A percentile compares a stretch with the other conserved stretches of the same genome.
Evolutionary conservation across 2,888 invertebrate genomes (phyloP).

Genomic region (Listrodromus nycthemerus): DNA sequence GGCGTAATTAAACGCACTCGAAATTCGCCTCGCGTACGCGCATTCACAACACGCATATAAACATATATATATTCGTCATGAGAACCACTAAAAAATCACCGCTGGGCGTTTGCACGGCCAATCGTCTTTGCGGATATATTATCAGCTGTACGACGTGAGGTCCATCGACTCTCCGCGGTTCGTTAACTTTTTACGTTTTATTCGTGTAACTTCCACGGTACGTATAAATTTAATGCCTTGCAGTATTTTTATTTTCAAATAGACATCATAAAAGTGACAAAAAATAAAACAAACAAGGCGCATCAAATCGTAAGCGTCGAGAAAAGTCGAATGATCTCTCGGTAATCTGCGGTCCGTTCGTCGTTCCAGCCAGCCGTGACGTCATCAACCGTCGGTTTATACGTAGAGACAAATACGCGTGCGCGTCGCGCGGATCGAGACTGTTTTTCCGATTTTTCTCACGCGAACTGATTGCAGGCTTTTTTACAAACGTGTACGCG

Average conservation of each 20-base stretch:
- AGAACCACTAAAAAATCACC: not conserved
- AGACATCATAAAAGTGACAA: not conserved
- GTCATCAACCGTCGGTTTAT: not conserved
- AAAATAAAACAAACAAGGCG: not conserved
- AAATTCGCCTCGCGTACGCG: not conserved
- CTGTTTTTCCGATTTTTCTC: not conserved
- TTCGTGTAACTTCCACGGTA: not conserved
- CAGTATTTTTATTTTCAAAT: too few species aligned
- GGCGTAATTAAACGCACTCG: conserved; percentile 33
- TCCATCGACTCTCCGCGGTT: conserved; percentile 3
- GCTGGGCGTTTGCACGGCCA: not conserved
- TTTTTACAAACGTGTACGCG: not conserved
- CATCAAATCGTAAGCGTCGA: not conserved
- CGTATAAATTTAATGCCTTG: not conserved
- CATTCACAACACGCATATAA: not conserved
- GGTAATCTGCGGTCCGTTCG: not conserved
- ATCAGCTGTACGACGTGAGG: not conserved
- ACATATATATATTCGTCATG: not conserved
- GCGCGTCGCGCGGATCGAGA: not conserved
- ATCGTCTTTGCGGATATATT: not conserved
- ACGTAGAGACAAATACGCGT: not conserved
- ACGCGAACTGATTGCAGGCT: not conserved
- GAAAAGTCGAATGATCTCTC: not conserved
- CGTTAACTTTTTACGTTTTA: conserved; percentile 3
- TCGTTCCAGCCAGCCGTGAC: not conserved